Evolutionary conservation across 2,888 invertebrate genomes (phyloP), one percentile per base, ranked within the genome.

Genomic region (Acronicta alni): DNA sequence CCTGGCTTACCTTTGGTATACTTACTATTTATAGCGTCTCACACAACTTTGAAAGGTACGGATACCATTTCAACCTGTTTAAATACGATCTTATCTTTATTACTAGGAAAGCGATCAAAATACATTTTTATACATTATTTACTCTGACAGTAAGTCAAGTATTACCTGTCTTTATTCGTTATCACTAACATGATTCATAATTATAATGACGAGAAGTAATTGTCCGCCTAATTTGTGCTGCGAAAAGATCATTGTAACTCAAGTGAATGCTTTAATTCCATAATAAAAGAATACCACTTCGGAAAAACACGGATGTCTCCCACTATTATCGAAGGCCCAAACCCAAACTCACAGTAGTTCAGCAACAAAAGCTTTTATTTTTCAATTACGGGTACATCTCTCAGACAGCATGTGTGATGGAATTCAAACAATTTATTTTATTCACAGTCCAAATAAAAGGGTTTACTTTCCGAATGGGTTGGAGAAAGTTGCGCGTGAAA

Each of bases 401-500:
- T 48, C 59, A 64, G 67, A 73, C 60, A 61, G 51, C 67, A 59
- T 63, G 69, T 55, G 82, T 81, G 82, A 83, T 77, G 80, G 80
- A 82, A 86, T 76, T 82, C 72, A 74, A 81, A 83, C 85, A 80
- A 88, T 88, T 86, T 86, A 84, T 88, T 86, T 86, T 81, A 84
- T 86, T 83, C 80, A 67, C 69, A 77, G 68, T 65, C 65, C 69
- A 82, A 81, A 83, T 81, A 83, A 82, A 86, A 85, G 79, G 85
- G 80, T 81, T 80, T 74, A 57, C 74, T 75, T 68, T 67, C 55
- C 67, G 72, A 77, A 77, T 67, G 63, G 63, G 55, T 69, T 67
- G 59, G 60, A 72, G 75, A 72, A 79, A 78, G 72, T 74, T 79
- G 71, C 71, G 67, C 71, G 65, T 66, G 74, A 80, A 77, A 76